Evolutionary conservation across 1,140 invertebrate species (phyloP).

Genomic region (Choristoneura fumiferana): DNA sequence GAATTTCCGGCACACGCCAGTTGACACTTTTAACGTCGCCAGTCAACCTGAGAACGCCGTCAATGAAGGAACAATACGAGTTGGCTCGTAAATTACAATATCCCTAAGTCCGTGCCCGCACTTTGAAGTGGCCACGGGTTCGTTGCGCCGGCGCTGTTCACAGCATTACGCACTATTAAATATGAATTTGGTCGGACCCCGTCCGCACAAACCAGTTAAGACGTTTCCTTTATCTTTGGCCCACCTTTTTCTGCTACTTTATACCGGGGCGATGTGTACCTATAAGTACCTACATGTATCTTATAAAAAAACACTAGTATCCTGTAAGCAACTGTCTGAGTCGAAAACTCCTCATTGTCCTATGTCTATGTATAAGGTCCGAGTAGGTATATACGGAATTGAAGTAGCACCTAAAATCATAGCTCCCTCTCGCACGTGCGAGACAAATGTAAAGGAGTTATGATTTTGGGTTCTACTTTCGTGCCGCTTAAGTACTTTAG

Average conservation of each 20-base stretch:
- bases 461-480: too few relatives aligned
- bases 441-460: too few relatives aligned
- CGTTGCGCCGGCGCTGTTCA: slow-evolving; percentile 17
- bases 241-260: slow-evolving; percentile 19
- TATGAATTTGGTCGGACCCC: not conserved
- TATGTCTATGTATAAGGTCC: too few relatives aligned
- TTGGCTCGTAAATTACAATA: slow-evolving; percentile 61
- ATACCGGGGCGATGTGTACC: too few relatives aligned
- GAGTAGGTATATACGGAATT: too few relatives aligned
- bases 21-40: slow-evolving; percentile 71
- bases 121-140: slow-evolving; percentile 22
- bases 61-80: slow-evolving; percentile 71
- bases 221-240: not conserved
- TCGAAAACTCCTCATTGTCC: too few relatives aligned
- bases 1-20: slow-evolving; percentile 62
- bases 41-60: slow-evolving; percentile 57
- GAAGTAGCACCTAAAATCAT: too few relatives aligned
- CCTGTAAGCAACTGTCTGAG: too few relatives aligned
- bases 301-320: too few relatives aligned
- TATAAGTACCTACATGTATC: too few relatives aligned
- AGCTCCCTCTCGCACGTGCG: too few relatives aligned
- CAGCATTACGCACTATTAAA: slow-evolving; percentile 12
- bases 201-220: not conserved
- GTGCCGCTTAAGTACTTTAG: too few relatives aligned
- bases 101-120: slow-evolving; percentile 47